Conservation (phyloP, 2,113 vertebrate genomes). For the Leucoraja erinaceus region DNA sequence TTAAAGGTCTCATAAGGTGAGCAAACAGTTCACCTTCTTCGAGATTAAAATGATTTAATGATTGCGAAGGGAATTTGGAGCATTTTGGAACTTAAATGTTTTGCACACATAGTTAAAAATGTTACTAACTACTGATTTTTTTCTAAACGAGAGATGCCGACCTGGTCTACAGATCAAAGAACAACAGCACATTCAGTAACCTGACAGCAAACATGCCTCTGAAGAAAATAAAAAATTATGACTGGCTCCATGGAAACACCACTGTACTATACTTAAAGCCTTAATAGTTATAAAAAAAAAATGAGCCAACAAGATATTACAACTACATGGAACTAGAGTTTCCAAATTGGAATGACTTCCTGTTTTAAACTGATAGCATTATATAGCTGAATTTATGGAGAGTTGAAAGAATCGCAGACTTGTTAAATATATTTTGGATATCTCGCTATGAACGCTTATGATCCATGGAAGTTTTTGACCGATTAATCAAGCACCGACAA, state of each 20-base stretch:
- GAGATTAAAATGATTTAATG: conserved; percentile 39
- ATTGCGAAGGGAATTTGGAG: conserved; percentile 33
- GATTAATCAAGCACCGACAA: not conserved
- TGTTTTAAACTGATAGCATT: not conserved
- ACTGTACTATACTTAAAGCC: not conserved
- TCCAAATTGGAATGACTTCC: conserved; percentile 29
- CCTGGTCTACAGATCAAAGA: conserved; percentile 67
- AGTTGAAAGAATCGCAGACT: not conserved
- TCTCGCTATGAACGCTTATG: not conserved
- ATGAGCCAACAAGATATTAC: conserved; percentile 46
- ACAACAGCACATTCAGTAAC: conserved; percentile 50
- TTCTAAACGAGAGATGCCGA: conserved; percentile 48
- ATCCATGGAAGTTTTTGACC: not conserved
- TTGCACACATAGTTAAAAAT: conserved; percentile 43
- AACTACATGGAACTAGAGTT: conserved; percentile 1
- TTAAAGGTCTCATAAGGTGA: conserved; percentile 38
- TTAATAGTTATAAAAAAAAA: conserved; percentile 40
- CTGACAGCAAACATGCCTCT: conserved; percentile 54
- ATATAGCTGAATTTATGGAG: not conserved
- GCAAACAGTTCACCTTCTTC: conserved; percentile 35
- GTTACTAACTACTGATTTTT: conserved; percentile 45
- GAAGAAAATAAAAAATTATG: conserved; percentile 48
- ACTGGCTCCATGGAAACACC: conserved; percentile 43
- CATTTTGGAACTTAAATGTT: conserved; percentile 15
- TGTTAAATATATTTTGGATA: conserved; percentile 5